Evolutionary conservation across 1,140 invertebrate species (phyloP), one percentile per base, ranked within the genome.

Genomic region (Drosophila ogumai): DNA sequence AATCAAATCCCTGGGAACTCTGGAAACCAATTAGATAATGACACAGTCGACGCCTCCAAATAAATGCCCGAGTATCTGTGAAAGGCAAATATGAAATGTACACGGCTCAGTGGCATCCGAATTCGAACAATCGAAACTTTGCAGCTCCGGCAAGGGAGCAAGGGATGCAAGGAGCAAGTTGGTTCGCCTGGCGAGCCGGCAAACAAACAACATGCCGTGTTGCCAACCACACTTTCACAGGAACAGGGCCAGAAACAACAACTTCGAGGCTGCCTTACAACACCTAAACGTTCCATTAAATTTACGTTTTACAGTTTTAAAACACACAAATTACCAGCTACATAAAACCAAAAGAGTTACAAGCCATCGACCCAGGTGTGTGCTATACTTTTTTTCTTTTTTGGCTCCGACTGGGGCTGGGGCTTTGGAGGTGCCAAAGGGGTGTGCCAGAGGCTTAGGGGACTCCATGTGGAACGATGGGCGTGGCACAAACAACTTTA

Each of bases 231-330:
- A 58, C 36, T 32, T 15, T 25, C 8, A 32, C 44, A 65, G 32
- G 28, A 36, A n/a, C n/a, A n/a, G 61, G 71, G n/a, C 65, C 50
- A 75, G 43, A 36, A 56, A 50, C 52, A 60, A 25, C 54, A 65
- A 69, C 32, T 61, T 36, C 34, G 19, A 31, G 44, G 52, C 60
- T 66, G 41, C 64, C 79, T 87, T 69, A 65, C 82, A 87, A 82
- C 82, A 86, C 79, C 82, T 76, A 88, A 87, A 87, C 80, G 84
- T 88, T 84, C 80, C 84, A 87, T 90, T 88, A 88, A 84, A 90
- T 88, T 84, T 85, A 84, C 81, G 84, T 81, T 87, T 81, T 78
- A 90, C 80, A 85, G 86, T 90, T 81, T 86, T 80, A 69, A 82
- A 79, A 79, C 66, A 86, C 81, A 79, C 84, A 81, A 88, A 88